Base-by-base conservation (phyloP, 1,140 invertebrate genomes). In the Maniola jurtina region DNA sequence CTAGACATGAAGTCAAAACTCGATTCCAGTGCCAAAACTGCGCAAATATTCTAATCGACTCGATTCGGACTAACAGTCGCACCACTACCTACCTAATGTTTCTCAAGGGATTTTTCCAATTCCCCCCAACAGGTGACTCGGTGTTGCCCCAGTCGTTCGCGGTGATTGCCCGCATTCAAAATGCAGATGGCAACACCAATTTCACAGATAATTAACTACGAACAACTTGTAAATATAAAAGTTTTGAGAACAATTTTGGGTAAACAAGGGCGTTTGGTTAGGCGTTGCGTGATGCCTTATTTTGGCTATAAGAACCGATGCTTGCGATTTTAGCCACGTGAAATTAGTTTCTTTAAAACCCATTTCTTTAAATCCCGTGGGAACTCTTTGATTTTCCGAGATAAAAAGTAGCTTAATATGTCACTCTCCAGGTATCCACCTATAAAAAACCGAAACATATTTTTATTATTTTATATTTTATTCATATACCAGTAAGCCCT, bases 111-210 rank as follows among this genome's bases (percentile, higher is more conserved):
- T 57, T 50, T 42, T 35, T 55, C 54, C 52, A 40, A 60, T 59
- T 56, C 55, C 42, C 45, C 61, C 66, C 60, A 68, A 68, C 66
- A 68, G 66, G 66, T 68, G 66, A 68, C 60, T 68, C 66, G 33
- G 55, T 62, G 57, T 68, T 58, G 65, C 59, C 55, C 48, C 60
- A 50, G 57, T 62, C 36, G 62, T 68, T 64, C 68, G 66, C 66
- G 65, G 66, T 64, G 61, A 62, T 64, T 64, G 63, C 66, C 34
- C 38, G 52, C 65, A 68, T 68, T 72, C 70, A 72, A 61, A 61
- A 70, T 70, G 65, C 70, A 64, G 70, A 72, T 68, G 59, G 66
- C 61, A 64, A 55, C 55, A 55, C 64, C 69, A 64, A 68, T 68
- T 72, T 72, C 66, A 68, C 70, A 66, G 52, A 35, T 55, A 55